phyloP scores from a whole-genome alignment of 2,797 vertebrate genomes.

The Otolemur crassicaudatus region DNA sequence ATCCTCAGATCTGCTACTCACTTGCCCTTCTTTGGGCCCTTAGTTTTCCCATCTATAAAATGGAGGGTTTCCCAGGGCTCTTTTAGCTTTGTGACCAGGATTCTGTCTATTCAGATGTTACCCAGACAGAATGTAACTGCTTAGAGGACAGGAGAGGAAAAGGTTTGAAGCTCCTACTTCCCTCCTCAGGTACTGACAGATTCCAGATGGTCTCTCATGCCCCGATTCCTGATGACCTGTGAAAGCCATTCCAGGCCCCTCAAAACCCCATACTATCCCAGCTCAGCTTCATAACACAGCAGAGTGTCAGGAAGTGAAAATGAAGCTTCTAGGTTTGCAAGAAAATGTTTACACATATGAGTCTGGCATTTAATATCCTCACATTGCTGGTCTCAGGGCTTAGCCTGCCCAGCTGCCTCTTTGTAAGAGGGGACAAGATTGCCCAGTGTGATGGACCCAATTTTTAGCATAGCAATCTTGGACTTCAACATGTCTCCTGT shows the following conservation, averaged over 20 bases:
- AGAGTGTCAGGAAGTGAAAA: background rate
- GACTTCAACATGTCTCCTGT: background rate
- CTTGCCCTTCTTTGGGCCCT: background rate
- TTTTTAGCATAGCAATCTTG: background rate
- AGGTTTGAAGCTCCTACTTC: background rate
- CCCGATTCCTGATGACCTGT: background rate
- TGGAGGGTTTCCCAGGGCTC: background rate
- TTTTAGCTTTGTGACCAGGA: background rate
- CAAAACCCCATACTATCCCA: background rate
- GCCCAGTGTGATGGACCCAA: background rate
- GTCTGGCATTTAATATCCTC: background rate
- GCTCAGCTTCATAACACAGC: background rate
- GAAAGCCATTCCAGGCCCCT: background rate
- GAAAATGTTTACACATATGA: background rate
- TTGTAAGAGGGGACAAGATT: background rate
- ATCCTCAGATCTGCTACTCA: background rate
- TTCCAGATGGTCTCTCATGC: background rate
- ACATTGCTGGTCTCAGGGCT: background rate
- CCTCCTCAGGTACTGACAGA: background rate
- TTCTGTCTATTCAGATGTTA: background rate
- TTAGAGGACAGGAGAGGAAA: constrained; percentile 12
- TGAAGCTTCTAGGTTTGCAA: background rate
- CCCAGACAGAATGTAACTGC: constrained; percentile 22
- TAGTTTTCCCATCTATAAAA: background rate
- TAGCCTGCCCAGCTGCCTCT: background rate